Conservation (phyloP, 2,888 invertebrate species). For the Xanthia togata region DNA sequence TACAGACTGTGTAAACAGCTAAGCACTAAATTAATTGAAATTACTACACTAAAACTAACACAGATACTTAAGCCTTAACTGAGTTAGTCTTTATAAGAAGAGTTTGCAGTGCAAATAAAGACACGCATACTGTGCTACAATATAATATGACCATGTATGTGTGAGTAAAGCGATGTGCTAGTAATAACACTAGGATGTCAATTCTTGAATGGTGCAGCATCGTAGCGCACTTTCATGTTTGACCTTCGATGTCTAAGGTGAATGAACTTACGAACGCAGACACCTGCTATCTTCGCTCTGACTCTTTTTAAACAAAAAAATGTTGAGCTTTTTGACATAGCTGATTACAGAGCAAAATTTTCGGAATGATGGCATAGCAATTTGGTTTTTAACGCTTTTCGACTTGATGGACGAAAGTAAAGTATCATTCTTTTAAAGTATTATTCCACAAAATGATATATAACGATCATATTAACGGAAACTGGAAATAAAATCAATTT, state of each 20-base stretch:
- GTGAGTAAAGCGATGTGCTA: constrained; percentile 24
- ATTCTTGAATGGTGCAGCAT: constrained; percentile 64
- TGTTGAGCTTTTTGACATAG: constrained; percentile 56
- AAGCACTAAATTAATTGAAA: not conserved
- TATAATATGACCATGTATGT: not conserved
- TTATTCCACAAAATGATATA: not conserved
- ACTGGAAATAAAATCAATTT: not conserved
- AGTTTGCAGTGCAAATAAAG: constrained; percentile 14
- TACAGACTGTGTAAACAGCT: not conserved
- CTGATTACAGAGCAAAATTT: constrained; percentile 64
- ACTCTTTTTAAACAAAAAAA: constrained; percentile 65
- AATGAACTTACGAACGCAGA: constrained; percentile 67
- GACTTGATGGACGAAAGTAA: not conserved
- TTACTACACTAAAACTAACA: constrained; percentile 4
- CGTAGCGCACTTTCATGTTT: constrained; percentile 70
- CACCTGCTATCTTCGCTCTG: constrained; percentile 71
- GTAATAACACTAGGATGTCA: constrained; percentile 54
- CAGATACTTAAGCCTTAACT: not conserved
- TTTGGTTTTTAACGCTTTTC: constrained; percentile 39
- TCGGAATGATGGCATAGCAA: constrained; percentile 56
- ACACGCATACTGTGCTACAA: not conserved
- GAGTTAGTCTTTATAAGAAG: constrained; percentile 10
- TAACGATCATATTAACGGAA: no score
- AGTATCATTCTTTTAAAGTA: constrained; percentile 9
- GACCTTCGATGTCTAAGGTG: constrained; percentile 73